A percentile compares a stretch with the other conserved stretches of the same genome.
Evolutionary conservation across 1,140 invertebrate genomes (phyloP).

Genomic region (Camponotus pennsylvanicus): DNA sequence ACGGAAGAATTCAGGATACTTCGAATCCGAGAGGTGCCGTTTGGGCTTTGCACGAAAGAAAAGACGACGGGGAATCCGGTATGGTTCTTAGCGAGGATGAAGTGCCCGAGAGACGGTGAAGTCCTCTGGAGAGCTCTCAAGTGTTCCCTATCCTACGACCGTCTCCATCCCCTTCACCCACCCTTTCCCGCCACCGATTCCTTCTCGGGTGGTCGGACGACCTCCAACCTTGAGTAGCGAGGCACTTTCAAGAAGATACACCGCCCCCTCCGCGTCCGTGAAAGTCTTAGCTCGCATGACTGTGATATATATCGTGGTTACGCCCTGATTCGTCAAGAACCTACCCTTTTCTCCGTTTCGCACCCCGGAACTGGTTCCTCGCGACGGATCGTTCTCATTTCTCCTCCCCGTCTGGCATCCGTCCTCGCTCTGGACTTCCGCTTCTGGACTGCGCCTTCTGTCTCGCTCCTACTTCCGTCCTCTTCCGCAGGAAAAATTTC

Average conservation of each 20-base stretch:
- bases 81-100: conserved; percentile 81
- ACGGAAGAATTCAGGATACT: conserved; percentile 72
- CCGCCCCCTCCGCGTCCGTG: conserved; percentile 4
- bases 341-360: conserved; percentile 14
- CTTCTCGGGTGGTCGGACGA: neutral
- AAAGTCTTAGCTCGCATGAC: conserved; percentile 46
- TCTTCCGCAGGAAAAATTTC: conserved; percentile 22
- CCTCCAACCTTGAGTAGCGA: conserved; percentile 61
- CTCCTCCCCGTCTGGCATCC: neutral
- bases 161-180: conserved; percentile 44
- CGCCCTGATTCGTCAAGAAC: conserved; percentile 70
- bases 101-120: conserved; percentile 77
- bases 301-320: conserved; percentile 65
- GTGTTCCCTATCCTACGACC: conserved; percentile 38
- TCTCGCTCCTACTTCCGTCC: conserved; percentile 25
- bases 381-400: neutral
- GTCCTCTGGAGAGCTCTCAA: conserved; percentile 81
- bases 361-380: neutral
- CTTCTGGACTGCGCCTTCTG: conserved; percentile 17
- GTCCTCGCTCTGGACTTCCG: conserved; percentile 26
- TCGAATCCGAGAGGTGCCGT: conserved; percentile 70
- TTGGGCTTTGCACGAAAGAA: conserved; percentile 73
- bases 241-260: conserved; percentile 35
- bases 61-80: conserved; percentile 77
- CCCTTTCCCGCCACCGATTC: conserved; percentile 30